Conservation (phyloP, 1,140 invertebrate species). For the Conus betulinus region DNA sequence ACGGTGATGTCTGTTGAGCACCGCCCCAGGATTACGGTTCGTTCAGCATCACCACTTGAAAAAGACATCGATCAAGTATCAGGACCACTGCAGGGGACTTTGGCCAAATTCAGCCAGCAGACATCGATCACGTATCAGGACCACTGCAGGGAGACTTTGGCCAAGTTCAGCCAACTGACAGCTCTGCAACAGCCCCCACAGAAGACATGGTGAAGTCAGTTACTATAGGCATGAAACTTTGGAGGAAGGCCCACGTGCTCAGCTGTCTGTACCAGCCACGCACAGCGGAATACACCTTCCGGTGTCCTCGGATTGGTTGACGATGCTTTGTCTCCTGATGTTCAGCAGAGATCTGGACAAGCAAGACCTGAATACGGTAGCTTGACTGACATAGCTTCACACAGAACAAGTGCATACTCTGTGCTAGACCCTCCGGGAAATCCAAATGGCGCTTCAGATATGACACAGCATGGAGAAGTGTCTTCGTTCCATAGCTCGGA, state of each 20-base stretch:
- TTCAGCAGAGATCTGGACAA: neutral
- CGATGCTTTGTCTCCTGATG: neutral
- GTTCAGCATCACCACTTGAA: neutral
- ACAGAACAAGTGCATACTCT: neutral
- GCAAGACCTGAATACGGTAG: neutral
- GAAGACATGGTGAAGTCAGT: slow-evolving; percentile 19
- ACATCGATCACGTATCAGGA: neutral
- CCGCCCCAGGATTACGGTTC: neutral
- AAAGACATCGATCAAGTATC: neutral
- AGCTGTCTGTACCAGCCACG: neutral
- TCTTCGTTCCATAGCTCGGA: neutral
- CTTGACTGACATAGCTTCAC: neutral
- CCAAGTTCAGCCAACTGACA: neutral
- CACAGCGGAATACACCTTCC: neutral
- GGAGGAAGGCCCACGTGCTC: neutral
- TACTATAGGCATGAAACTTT: slow-evolving; percentile 33
- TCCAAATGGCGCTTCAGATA: neutral
- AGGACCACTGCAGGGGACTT: no score
- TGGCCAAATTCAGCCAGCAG: neutral
- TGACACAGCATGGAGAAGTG: no score
- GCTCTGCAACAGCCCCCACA: neutral
- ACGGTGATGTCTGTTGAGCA: neutral
- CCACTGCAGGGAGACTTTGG: no score
- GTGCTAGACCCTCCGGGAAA: neutral
- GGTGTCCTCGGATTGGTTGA: neutral